Conservation (phyloP, 2,113 vertebrate genomes). For the Anser brachyrhynchus region DNA sequence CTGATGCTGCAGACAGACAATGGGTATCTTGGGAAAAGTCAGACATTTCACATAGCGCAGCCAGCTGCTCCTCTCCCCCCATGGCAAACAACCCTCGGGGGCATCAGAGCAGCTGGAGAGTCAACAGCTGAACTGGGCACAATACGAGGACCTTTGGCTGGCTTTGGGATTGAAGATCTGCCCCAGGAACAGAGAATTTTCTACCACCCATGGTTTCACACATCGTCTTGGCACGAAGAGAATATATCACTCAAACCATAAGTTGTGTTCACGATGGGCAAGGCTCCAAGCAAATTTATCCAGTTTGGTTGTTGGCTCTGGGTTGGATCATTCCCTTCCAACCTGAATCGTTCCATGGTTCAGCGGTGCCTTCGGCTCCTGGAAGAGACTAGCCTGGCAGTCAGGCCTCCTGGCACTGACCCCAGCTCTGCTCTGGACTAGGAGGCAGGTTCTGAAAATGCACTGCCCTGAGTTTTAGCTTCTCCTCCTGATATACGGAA, state of each 20-base stretch:
- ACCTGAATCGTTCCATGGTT: background rate
- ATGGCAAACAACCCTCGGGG: background rate
- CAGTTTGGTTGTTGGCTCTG: background rate
- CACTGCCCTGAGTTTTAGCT: background rate
- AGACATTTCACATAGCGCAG: background rate
- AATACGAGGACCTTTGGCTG: background rate
- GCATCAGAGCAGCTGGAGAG: background rate
- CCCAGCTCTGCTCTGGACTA: background rate
- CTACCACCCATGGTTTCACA: background rate
- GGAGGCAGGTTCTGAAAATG: background rate
- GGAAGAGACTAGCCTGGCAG: background rate
- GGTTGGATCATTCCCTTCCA: background rate
- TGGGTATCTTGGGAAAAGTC: slow-evolving; percentile 54
- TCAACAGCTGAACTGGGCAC: background rate
- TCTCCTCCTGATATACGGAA: background rate
- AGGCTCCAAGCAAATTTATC: background rate
- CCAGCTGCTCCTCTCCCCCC: slow-evolving; percentile 51
- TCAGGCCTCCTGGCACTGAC: background rate
- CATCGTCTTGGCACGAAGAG: background rate
- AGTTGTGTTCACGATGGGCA: background rate
- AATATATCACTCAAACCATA: background rate
- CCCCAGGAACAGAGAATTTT: background rate
- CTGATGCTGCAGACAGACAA: slow-evolving; percentile 58
- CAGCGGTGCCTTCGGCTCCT: accelerated
- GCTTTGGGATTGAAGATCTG: background rate